Conservation (phyloP, 2,888 invertebrate species). For the Cyaniris semiargus region DNA sequence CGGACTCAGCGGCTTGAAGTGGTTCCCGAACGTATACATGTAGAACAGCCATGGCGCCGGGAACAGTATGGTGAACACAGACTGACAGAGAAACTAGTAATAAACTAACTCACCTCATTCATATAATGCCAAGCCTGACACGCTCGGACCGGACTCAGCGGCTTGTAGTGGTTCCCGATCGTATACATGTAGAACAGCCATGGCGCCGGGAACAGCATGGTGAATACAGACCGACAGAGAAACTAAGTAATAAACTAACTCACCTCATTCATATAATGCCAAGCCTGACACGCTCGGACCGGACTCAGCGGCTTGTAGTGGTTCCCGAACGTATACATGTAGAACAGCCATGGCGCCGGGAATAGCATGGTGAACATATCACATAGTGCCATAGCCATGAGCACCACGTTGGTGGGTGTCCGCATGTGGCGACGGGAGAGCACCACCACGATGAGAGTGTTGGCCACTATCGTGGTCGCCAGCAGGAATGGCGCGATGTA, state of each 20-base stretch:
- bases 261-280: constrained; percentile 90
- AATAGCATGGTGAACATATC: constrained; percentile 96
- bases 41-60: constrained; percentile 95
- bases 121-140: no score
- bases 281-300: constrained; percentile 88
- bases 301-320: constrained; percentile 90
- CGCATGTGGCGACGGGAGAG: constrained; percentile 94
- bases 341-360: constrained; percentile 94
- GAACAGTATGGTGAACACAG: constrained; percentile 94
- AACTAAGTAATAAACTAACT: no score
- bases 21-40: constrained; percentile 94
- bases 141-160: no score
- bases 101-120: constrained; percentile 49
- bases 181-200: constrained; percentile 78
- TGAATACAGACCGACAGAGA: no score
- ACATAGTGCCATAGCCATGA: constrained; percentile 97
- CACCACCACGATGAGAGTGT: constrained; percentile 94
- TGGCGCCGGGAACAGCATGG: constrained; percentile 93
- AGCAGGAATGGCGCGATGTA: constrained; percentile 91
- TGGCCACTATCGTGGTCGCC: constrained; percentile 92
- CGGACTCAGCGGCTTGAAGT: constrained; percentile 89
- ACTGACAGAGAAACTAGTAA: no score
- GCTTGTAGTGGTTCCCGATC: no score
- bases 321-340: constrained; percentile 94
- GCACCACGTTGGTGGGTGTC: constrained; percentile 94